Percentiles rank a stretch among this genome's conserved stretches.
Conservation (phyloP, 2,113 vertebrate genomes). For the Hydrochoerus hydrochaeris region DNA sequence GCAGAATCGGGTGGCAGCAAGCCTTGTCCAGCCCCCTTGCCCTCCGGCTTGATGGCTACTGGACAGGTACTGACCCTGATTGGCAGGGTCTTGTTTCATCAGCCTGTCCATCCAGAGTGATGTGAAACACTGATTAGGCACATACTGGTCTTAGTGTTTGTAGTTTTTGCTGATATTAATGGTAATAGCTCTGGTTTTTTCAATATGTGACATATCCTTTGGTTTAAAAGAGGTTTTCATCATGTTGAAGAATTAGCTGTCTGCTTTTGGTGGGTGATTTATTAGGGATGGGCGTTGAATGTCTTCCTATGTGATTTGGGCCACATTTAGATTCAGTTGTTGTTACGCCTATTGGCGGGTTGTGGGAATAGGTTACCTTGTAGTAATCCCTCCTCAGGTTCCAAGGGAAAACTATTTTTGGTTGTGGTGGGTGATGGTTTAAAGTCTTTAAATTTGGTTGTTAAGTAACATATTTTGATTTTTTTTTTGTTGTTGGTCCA, state of each 20-base stretch:
- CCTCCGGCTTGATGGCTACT: neutral
- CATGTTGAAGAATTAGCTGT: slow-evolving; percentile 21
- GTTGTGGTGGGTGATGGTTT: neutral
- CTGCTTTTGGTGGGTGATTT: neutral
- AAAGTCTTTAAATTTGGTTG: slow-evolving; percentile 1
- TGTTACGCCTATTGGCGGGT: neutral
- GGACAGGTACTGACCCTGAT: neutral
- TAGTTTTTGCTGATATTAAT: neutral
- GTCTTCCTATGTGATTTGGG: neutral
- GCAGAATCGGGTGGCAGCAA: neutral
- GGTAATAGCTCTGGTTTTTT: neutral
- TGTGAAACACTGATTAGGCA: neutral
- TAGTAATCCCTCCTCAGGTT: neutral
- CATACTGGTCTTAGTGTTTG: neutral
- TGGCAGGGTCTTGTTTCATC: neutral
- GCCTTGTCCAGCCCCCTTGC: no score
- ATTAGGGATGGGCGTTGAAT: neutral
- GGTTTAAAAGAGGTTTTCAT: slow-evolving; percentile 31
- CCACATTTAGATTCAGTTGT: neutral
- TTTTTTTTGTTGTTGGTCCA: neutral
- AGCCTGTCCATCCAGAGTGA: neutral
- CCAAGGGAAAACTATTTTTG: neutral
- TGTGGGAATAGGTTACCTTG: neutral
- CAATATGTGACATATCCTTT: neutral
- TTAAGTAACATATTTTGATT: neutral